Base-by-base conservation (phyloP, 2,888 invertebrate species). In the Apeira syringaria region DNA sequence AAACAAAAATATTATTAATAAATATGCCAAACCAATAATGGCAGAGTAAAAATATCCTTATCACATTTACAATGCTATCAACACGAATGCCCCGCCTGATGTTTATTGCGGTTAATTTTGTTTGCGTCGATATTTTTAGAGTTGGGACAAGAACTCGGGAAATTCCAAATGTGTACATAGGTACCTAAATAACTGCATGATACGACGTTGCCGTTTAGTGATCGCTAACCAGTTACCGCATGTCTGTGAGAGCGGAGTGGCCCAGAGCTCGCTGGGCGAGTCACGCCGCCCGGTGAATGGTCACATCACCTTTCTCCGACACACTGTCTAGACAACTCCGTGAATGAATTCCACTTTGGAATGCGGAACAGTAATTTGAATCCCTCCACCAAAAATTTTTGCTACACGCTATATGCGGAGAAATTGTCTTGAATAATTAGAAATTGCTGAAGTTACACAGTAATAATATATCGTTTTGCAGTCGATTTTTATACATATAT, bases 321-420 rank as follows among this genome's bases (percentile, higher is more conserved):
- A 77, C 78, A 80, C 80, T 74, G 88, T 88, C 87, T 88, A 83
- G 87, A 82, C 85, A 71, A 74, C 72, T 80, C 77, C 71, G 77
- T 88, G 85, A 87, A 87, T 88, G 88, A 87, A 82, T 78, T 80
- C 73, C 74, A 74, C 80, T 75, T 79, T 53, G 86, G 88, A 87
- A 88, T 87, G 86, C 86, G 86, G 88, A 84, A 86, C 82, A 70
- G 60, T 74, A 65, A 81, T 83, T 85, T 79, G 76, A 77, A 68
- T 54, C 47, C 41, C 56, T 67, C 68, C 68, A 64, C 73, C 70
- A 63, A 77, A 29, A 76, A 75, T 74, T 72, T 50, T 42, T 62
- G 67, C 62, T 65, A 59, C 61, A 65, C 70, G 68, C 73, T 67
- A 65, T 61, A 64, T 64, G 38, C 53, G 64, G 78, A 74, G 81